Evolutionary conservation across 2,797 vertebrate species (phyloP), one percentile per base, ranked within the genome.

Genomic region (Neosalanx taihuensis): DNA sequence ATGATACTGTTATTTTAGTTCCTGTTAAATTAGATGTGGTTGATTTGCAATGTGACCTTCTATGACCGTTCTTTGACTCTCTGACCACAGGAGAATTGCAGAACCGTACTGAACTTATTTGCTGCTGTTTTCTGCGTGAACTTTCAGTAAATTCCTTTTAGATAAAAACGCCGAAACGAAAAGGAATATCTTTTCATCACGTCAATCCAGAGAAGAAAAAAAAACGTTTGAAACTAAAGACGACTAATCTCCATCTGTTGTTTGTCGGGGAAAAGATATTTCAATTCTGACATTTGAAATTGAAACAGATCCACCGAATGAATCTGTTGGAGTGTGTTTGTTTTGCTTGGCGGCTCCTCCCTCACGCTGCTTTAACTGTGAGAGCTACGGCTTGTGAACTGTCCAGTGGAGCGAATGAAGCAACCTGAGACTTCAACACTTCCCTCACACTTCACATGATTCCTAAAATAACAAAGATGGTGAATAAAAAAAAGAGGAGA

Each of bases 401-500:
- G 20, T 65, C n/a, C 10, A 65, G 13, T 41, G 64, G 20, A 41
- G 37, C 5, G 35, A 64, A 41, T 35, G 35, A 64, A 46, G 64
- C 17, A 65, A 65, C 37, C 13, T 20, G 20, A 46, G 64, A 66
- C 17, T 4, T 49, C n/a, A 13, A 49, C 10, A 26, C 26, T 29
- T 37, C 26, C 51, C 64, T 51, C 37, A 41, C 23, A 49, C 13
- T 41, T 7, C 41, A 49, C 49, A 66, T 66, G 20, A 66, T 49
- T 66, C 37, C 26, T 66, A 41, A 66, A 66, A 66, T 30, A 59
- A 59, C 20, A 64, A 46, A 7, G 6, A 35, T 64, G 12, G 62
- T 37, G n/a, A 20, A 64, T 64, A 37, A 63, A 37, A 20, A 18
- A 64, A 33, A 64, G 31, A 26, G 35, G 15, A 12, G 9, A 35